Base-by-base conservation (phyloP, 2,113 vertebrate species). In the Platichthys flesus region DNA sequence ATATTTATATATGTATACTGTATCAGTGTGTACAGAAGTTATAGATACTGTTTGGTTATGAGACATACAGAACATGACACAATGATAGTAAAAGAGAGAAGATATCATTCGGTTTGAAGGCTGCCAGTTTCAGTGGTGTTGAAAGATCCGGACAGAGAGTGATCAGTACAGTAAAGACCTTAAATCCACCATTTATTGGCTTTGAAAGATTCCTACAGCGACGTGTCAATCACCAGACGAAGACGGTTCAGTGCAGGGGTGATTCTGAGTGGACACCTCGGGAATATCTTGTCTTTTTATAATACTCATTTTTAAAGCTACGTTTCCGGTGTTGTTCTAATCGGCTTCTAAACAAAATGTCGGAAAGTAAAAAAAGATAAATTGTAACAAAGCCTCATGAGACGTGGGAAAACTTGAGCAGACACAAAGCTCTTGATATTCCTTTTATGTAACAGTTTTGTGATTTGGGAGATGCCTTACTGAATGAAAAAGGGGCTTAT, bases 81-180 rank as follows among this genome's bases (percentile, higher is more conserved):
- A 84, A 16, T 47, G 84, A 91, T 55, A 64, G 84, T 54, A 63
- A 68, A 83, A 78, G 21, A 78, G 57, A 74, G 24, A 55, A 66
- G 47, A 71, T 71, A 72, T 91, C 88, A 90, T 90, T 91, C 76
- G 45, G 86, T 82, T 87, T 59, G 71, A 85, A 93, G 88, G 90
- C 90, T 88, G 81, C 86, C 87, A 70, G 63, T 78, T 87, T 5
- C 40, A 16, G 40, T 68, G 73, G 66, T 73, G 40, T 77, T 67
- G 76, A 76, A 84, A 84, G 76, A 71, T 85, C 51, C 28, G 73
- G 62, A 72, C 64, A 60, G 61, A 66, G 70, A 76, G 65, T 23
- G 66, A 61, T 20, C 3, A 71, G 56, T 83, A 67, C 79, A 52
- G 57, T 68, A 5, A 51, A 78, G 42, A 76, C 68, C 54, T 82